phyloP scores from a whole-genome alignment of 2,888 invertebrate genomes.

The Dynastes hyllus region DNA sequence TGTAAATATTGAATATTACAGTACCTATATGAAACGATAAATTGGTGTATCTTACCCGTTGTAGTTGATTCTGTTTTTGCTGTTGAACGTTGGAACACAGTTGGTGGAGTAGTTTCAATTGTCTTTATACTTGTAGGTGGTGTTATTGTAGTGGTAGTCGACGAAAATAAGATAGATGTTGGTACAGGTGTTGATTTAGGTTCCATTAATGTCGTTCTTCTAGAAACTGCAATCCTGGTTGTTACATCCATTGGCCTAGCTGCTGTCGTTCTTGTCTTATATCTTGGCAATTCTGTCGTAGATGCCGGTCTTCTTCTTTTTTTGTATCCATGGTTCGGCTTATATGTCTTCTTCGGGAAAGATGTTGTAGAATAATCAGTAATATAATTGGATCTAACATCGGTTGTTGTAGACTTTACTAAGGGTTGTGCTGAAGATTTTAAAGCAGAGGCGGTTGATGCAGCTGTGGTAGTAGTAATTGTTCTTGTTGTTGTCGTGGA shows the following conservation, averaged over 20 bases:
- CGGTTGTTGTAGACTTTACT: constrained; percentile 62
- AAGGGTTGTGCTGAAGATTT: constrained; percentile 54
- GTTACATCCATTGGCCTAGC: constrained; percentile 56
- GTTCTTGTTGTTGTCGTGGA: too few species aligned
- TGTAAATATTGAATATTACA: too few species aligned
- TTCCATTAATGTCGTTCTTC: constrained; percentile 72
- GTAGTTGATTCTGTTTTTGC: constrained; percentile 56
- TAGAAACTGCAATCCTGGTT: constrained; percentile 63
- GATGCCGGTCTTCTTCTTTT: constrained; percentile 48
- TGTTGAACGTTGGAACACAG: constrained; percentile 41
- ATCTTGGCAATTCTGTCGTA: constrained; percentile 49
- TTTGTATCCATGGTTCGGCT: constrained; percentile 35
- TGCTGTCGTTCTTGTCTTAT: constrained; percentile 53
- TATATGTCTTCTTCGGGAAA: constrained; percentile 58
- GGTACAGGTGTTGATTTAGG: constrained; percentile 66
- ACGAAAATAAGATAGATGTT: constrained; percentile 61
- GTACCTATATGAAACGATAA: too few species aligned
- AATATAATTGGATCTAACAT: constrained; percentile 60
- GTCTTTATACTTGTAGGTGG: constrained; percentile 50
- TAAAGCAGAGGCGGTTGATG: background rate
- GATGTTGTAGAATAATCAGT: constrained; percentile 62
- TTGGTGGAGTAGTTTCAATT: constrained; percentile 51
- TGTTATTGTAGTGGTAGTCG: constrained; percentile 53
- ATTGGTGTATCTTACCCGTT: constrained; percentile 49
- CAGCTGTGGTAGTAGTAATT: constrained; percentile 55